A percentile compares a stretch with the other conserved stretches of the same genome.
Evolutionary conservation across 2,888 invertebrate genomes (phyloP).

Genomic region (Stenchaetothrips biformis): DNA sequence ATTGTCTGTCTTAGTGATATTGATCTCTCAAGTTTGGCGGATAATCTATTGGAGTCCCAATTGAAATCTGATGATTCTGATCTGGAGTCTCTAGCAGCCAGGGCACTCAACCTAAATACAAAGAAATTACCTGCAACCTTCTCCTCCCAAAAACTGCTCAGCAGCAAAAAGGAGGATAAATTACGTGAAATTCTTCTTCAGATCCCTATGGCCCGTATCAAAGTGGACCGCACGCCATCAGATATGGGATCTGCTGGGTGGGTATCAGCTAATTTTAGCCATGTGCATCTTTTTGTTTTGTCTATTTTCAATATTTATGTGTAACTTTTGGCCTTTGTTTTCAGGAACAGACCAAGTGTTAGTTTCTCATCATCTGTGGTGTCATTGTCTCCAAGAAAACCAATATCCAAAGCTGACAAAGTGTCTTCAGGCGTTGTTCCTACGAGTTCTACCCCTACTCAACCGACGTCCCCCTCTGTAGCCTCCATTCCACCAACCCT

Average conservation of each 20-base stretch:
- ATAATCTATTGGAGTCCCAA: conserved; percentile 38
- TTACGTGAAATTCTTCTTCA: conserved; percentile 27
- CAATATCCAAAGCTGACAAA: background rate
- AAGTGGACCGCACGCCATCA: background rate
- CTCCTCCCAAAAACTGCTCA: background rate
- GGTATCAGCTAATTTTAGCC: background rate
- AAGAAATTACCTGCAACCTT: background rate
- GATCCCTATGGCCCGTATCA: background rate
- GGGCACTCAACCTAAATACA: background rate
- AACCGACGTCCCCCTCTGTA: background rate
- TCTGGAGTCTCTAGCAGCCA: conserved; percentile 24
- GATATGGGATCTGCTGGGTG: background rate
- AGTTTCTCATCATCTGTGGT: conserved; percentile 2
- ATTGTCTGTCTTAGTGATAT: conserved; percentile 37
- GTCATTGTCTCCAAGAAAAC: conserved; percentile 2
- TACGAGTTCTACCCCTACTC: background rate
- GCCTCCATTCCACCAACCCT: conserved; percentile 24
- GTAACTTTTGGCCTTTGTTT: conserved; percentile 2
- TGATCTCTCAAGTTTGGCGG: conserved; percentile 40
- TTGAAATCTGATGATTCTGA: conserved; percentile 32
- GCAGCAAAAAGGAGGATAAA: conserved; percentile 30
- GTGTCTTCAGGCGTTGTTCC: background rate
- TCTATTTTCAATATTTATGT: background rate
- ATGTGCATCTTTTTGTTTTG: background rate
- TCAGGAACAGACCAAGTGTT: background rate